phyloP scores from a whole-genome alignment of 2,888 invertebrate genomes.

The Hydrotaea diabolus region DNA sequence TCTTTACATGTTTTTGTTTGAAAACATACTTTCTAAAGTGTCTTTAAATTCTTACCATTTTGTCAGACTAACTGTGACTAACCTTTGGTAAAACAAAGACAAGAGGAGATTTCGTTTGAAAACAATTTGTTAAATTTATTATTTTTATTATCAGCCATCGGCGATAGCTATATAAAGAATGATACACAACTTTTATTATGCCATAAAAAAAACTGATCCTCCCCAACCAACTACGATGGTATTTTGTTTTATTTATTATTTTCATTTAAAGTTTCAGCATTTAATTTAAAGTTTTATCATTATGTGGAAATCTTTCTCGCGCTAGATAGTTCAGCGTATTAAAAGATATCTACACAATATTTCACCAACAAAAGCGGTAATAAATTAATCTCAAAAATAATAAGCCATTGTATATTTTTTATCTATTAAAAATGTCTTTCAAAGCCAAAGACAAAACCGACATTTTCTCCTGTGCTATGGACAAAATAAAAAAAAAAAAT shows the following conservation, averaged over 20 bases:
- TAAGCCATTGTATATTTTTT: conserved; percentile 13
- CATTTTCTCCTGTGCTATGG: background rate
- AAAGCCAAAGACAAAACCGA: background rate
- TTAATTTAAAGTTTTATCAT: conserved; percentile 32
- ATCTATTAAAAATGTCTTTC: conserved; percentile 24
- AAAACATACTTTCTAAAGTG: too few species aligned
- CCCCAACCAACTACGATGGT: background rate
- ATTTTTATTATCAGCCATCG: conserved; percentile 7
- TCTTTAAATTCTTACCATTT: too few species aligned
- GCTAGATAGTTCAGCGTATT: conserved; percentile 10
- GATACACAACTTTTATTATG: background rate
- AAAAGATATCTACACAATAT: conserved; percentile 13
- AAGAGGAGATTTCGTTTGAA: background rate
- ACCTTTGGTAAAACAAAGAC: too few species aligned
- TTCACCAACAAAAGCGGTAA: conserved; percentile 14
- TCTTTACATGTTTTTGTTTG: too few species aligned
- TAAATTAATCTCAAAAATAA: conserved; percentile 27
- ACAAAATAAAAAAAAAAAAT: conserved; percentile 27
- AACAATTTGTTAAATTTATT: background rate
- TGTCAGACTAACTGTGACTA: too few species aligned
- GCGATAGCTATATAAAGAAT: background rate
- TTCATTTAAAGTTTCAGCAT: conserved; percentile 1
- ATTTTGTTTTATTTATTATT: background rate
- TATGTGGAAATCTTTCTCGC: conserved; percentile 13
- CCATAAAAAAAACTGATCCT: background rate